Percentiles rank a stretch among this genome's conserved stretches.
Conservation (phyloP, 2,888 invertebrate species). For the Drosophila merina region DNA sequence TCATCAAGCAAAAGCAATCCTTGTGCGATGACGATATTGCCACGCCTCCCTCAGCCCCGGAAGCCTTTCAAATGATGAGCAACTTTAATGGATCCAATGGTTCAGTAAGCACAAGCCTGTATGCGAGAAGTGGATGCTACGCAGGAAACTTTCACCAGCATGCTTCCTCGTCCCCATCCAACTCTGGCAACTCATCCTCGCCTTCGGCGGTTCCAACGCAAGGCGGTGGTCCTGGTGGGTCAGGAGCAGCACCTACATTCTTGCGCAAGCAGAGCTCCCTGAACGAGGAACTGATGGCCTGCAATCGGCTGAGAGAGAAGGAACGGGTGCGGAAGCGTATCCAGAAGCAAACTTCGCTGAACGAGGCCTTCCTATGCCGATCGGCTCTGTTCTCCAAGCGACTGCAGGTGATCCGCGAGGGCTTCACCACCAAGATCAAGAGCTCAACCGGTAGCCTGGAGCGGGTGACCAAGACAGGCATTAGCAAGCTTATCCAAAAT, state of each 20-base stretch:
- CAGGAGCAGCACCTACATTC: slow-evolving; percentile 71
- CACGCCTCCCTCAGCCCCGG: slow-evolving; percentile 20
- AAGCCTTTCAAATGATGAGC: slow-evolving; percentile 75
- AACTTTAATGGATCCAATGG: slow-evolving; percentile 78
- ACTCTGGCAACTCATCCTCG: slow-evolving; percentile 3
- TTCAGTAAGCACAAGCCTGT: slow-evolving; percentile 73
- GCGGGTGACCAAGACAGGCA: slow-evolving; percentile 92
- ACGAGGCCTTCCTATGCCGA: slow-evolving; percentile 91
- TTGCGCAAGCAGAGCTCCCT: slow-evolving; percentile 91
- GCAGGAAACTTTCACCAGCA: slow-evolving; percentile 40
- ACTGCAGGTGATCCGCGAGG: slow-evolving; percentile 85
- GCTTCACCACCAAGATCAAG: slow-evolving; percentile 92
- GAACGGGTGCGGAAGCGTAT: slow-evolving; percentile 92
- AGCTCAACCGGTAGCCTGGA: slow-evolving; percentile 93
- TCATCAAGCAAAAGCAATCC: slow-evolving; percentile 94
- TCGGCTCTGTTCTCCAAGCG: slow-evolving; percentile 83
- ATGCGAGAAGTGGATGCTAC: slow-evolving; percentile 59
- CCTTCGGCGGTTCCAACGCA: not conserved
- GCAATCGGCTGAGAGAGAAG: slow-evolving; percentile 92
- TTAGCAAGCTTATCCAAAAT: slow-evolving; percentile 93
- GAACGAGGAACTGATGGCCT: slow-evolving; percentile 95
- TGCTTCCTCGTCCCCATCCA: slow-evolving; percentile 17
- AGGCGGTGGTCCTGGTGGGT: slow-evolving; percentile 21
- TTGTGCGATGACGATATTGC: slow-evolving; percentile 88
- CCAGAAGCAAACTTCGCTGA: slow-evolving; percentile 94